Evolutionary conservation across 1,140 invertebrate species (phyloP).

Genomic region (Venustaconcha ellipsiformis): DNA sequence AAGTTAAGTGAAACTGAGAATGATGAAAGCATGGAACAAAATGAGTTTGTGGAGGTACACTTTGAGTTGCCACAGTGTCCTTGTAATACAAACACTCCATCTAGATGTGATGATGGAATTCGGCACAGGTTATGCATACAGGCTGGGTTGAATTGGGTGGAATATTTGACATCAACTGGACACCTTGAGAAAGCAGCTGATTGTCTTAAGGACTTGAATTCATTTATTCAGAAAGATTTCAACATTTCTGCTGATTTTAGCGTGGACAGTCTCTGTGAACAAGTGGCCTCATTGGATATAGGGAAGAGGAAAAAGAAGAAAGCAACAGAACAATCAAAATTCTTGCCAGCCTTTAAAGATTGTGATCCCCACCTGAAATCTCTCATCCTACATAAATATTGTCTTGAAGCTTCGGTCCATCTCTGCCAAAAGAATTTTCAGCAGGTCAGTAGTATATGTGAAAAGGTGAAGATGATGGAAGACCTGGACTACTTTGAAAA

Average conservation of each 20-base stretch:
- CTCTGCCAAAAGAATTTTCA: too few species aligned
- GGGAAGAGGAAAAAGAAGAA: background rate
- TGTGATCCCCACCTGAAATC: too few species aligned
- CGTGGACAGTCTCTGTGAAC: background rate
- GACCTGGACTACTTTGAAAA: too few species aligned
- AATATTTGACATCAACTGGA: conserved; percentile 19
- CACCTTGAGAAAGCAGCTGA: background rate
- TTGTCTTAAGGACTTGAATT: conserved; percentile 1
- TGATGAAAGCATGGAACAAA: conserved; percentile 15
- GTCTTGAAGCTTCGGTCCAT: too few species aligned
- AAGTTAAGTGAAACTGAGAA: background rate
- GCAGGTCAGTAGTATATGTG: too few species aligned
- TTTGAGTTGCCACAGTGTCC: conserved; percentile 7
- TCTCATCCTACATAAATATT: too few species aligned
- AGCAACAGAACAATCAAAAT: too few species aligned
- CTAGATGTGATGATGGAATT: background rate
- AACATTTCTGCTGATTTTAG: background rate
- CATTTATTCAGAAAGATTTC: background rate
- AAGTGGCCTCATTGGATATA: background rate
- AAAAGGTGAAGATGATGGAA: too few species aligned
- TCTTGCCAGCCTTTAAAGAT: too few species aligned
- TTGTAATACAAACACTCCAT: conserved; percentile 1
- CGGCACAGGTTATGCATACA: conserved; percentile 19
- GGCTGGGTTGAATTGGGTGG: conserved; percentile 12
- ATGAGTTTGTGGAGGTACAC: conserved; percentile 7